phyloP scores from a whole-genome alignment of 2,888 invertebrate genomes.

The Oegoconia quadripuncta region DNA sequence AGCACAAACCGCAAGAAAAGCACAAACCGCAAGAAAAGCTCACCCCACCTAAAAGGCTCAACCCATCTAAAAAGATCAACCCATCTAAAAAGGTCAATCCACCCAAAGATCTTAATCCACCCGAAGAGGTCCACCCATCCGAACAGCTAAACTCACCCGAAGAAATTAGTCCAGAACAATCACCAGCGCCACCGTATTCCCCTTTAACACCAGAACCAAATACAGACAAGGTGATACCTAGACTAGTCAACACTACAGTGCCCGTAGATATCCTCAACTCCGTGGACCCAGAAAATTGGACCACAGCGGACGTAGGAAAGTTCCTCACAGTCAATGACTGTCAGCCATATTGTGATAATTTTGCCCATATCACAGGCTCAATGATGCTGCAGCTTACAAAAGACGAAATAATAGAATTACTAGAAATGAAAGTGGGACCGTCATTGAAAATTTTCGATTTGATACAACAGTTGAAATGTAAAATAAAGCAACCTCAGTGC shows the following conservation, averaged over 20 bases:
- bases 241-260: conserved; percentile 79
- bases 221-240: conserved; percentile 81
- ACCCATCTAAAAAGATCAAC: too few species aligned
- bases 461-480: conserved; percentile 93
- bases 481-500: conserved; percentile 87
- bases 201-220: conserved; percentile 19
- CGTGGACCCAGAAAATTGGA: conserved; percentile 82
- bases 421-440: conserved; percentile 96
- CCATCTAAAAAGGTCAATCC: too few species aligned
- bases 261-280: conserved; percentile 73
- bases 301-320: conserved; percentile 89
- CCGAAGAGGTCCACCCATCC: not conserved
- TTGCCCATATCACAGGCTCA: conserved; percentile 87
- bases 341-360: conserved; percentile 84
- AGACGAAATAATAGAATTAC: conserved; percentile 92
- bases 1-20: too few species aligned
- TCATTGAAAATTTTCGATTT: conserved; percentile 95
- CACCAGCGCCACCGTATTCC: not conserved
- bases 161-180: not conserved
- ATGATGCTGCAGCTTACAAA: conserved; percentile 89
- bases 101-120: not conserved
- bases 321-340: conserved; percentile 94
- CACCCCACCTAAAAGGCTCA: too few species aligned
- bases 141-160: not conserved
- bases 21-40: too few species aligned